Evolutionary conservation across 2,797 vertebrate species (phyloP).

Genomic region (Manis pentadactyla): DNA sequence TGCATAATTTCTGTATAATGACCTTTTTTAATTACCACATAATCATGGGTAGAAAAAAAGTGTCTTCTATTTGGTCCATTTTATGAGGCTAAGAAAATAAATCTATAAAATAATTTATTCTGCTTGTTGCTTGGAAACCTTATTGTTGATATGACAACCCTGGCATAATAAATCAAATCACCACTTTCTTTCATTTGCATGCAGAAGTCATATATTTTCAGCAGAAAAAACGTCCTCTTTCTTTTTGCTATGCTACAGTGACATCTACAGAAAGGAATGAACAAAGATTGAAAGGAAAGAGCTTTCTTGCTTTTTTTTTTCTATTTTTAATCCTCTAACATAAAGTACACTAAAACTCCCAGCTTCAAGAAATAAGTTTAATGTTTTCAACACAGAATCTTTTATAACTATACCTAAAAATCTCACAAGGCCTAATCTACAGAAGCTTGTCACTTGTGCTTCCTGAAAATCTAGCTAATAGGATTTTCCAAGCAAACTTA

Average conservation of each 20-base stretch:
- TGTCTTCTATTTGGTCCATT: constrained; percentile 78
- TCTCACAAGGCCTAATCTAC: constrained; percentile 66
- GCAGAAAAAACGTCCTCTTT: constrained; percentile 62
- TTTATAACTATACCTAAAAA: constrained; percentile 18
- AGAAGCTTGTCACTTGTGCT: constrained; percentile 9
- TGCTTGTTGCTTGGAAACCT: constrained; percentile 87
- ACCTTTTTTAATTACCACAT: constrained; percentile 82
- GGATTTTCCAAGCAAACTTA: constrained; percentile 67
- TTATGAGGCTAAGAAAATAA: constrained; percentile 84
- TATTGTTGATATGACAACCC: constrained; percentile 89
- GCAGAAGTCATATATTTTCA: constrained; percentile 71
- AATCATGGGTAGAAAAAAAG: constrained; percentile 70
- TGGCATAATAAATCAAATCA: constrained; percentile 83
- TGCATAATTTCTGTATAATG: constrained; percentile 78
- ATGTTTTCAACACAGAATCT: background rate
- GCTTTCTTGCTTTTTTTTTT: background rate
- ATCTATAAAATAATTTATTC: constrained; percentile 86
- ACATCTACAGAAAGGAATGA: constrained; percentile 87
- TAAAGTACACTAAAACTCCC: background rate
- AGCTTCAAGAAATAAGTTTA: constrained; percentile 38
- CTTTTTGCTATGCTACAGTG: constrained; percentile 85
- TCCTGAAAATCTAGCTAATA: constrained; percentile 72
- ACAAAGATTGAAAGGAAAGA: constrained; percentile 36
- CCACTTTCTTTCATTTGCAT: constrained; percentile 77
- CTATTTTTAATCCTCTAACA: background rate